Base-by-base conservation (phyloP, 2,113 vertebrate genomes). In the Petaurus breviceps region DNA sequence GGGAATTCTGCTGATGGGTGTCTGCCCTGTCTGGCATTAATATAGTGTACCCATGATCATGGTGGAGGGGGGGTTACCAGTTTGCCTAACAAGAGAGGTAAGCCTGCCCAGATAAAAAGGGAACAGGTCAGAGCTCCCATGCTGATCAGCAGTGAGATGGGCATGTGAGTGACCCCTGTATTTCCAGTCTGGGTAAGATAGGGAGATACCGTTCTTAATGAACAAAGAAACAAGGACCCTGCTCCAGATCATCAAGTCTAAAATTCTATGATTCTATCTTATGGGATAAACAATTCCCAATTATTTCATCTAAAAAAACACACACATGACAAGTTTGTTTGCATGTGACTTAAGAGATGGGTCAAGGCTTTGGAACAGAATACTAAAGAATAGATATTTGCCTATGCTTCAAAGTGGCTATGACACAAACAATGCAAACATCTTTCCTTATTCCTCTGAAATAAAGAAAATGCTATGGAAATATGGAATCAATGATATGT, bases 391-490 rank as follows among this genome's bases (percentile, higher is more conserved):
- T 8, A 43, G 68, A 84, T 92, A 57, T 14, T 93, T 49, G 92
- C 77, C 96, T 92, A 28, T 28, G 43, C 95, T 97, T 92, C 97
- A 94, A 97, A 96, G 51, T 8, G 53, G 93, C 57, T 97, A 97
- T 94, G 96, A 95, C 57, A 89, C 61, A 94, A 95, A 95, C 52
- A 98, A 96, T 95, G 68, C 91, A 92, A 53, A 68, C 92, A 93
- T 89, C 91, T 97, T 97, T 95, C 97, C 94, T 93, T 97, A 96
- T 91, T 95, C 95, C 0, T 97, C 51, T 0, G 90, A 96, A 97
- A 92, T 46, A n/a, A 90, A 97, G 95, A 5, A 90, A 91, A 2
- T 52, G 16, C 7, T 26, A 51, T 43, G 68, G 46, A 96, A 93
- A 91, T 1, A 84, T 0, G 37, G 51, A 53, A 46, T 91, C 46